phyloP scores from a whole-genome alignment of 2,113 vertebrate genomes.

The Scomber scombrus region DNA sequence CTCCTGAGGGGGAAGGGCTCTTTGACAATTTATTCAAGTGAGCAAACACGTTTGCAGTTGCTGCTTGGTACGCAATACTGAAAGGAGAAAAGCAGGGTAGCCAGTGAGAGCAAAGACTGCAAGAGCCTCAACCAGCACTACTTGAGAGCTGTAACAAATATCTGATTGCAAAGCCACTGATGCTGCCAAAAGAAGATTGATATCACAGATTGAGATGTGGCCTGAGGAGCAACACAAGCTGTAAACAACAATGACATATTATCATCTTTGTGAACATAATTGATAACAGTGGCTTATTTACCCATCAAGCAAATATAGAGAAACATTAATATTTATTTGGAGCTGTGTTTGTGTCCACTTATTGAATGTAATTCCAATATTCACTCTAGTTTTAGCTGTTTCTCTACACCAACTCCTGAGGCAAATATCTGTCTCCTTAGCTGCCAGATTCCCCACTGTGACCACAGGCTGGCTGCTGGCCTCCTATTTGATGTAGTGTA shows the following conservation, averaged over 20 bases:
- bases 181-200: neutral
- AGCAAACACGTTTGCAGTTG: constrained; percentile 8
- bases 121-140: neutral
- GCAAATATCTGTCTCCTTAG: neutral
- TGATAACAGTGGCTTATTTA: too few species aligned
- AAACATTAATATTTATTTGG: too few species aligned
- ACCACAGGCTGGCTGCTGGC: too few species aligned
- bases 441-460: too few species aligned
- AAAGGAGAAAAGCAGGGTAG: neutral
- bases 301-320: too few species aligned
- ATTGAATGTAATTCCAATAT: too few species aligned
- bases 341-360: too few species aligned
- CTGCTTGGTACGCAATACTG: neutral
- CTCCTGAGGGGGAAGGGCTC: neutral
- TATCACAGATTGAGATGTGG: too few species aligned
- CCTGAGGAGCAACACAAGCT: neutral
- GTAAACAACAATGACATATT: too few species aligned
- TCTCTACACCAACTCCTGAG: too few species aligned
- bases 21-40: neutral
- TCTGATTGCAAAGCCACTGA: neutral
- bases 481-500: neutral
- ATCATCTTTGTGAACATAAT: too few species aligned
- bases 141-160: neutral
- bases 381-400: too few species aligned
- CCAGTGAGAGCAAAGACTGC: neutral